A percentile compares a stretch with the other conserved stretches of the same genome.
phyloP scores from a whole-genome alignment of 2,113 vertebrate genomes.

The Cariama cristata region DNA sequence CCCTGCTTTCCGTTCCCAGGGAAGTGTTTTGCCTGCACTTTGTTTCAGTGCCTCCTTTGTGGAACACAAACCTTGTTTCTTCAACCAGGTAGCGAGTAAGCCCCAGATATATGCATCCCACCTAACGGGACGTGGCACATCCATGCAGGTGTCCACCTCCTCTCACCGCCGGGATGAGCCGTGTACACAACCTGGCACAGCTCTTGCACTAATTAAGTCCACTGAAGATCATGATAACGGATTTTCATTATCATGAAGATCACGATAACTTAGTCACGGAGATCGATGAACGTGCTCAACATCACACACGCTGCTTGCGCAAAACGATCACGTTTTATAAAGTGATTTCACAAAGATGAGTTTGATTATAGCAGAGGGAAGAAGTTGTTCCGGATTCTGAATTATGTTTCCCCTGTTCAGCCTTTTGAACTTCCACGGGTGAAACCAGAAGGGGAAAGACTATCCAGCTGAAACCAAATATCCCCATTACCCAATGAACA shows the following conservation, averaged over 20 bases:
- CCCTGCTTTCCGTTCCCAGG: not conserved
- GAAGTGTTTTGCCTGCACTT: not conserved
- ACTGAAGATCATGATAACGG: not conserved
- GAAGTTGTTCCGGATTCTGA: not conserved
- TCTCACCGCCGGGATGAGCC: not conserved
- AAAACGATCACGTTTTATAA: not conserved
- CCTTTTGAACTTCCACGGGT: not conserved
- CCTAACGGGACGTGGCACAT: not conserved
- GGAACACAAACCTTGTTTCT: not conserved
- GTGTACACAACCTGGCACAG: not conserved
- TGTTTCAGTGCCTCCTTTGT: not conserved
- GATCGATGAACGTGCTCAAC: not conserved
- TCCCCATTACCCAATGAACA: not conserved
- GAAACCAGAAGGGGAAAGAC: not conserved
- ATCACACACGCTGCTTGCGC: not conserved
- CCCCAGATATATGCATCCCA: not conserved
- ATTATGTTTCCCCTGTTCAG: not conserved
- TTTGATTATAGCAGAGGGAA: not conserved
- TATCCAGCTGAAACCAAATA: constrained; percentile 15
- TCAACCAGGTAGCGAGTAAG: not conserved
- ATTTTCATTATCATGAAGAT: not conserved
- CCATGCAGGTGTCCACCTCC: not conserved
- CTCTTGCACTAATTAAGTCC: not conserved
- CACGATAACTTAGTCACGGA: not conserved
- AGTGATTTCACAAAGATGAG: not conserved